Evolutionary conservation across 2,113 vertebrate genomes (phyloP).

Genomic region (Alosa alosa): DNA sequence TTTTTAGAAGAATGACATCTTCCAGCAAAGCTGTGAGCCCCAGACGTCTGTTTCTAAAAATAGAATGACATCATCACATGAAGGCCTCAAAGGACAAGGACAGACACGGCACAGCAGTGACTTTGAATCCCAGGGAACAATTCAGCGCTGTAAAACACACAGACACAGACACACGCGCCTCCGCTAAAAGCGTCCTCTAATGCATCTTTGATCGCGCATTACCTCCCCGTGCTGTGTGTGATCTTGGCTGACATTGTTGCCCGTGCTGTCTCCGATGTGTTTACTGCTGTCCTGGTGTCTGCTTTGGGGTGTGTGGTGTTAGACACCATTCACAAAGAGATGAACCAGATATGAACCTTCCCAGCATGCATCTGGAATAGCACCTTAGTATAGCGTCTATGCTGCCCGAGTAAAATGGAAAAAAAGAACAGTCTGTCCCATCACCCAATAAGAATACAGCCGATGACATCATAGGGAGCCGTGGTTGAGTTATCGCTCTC

Average conservation of each 20-base stretch:
- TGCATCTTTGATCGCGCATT: constrained; percentile 2
- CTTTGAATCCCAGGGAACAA: constrained; percentile 4
- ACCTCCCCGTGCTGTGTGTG: constrained; percentile 1
- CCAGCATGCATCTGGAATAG: background rate
- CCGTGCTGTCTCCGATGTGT: background rate
- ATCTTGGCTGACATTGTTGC: background rate
- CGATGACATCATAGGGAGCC: background rate
- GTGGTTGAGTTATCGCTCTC: background rate
- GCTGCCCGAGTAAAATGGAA: background rate
- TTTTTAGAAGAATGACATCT: background rate
- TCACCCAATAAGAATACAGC: background rate
- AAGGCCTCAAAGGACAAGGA: background rate
- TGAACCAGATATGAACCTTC: background rate
- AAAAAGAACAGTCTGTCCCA: background rate
- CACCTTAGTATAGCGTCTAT: background rate
- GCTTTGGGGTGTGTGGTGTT: background rate
- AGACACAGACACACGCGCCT: background rate
- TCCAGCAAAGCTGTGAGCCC: background rate
- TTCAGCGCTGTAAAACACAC: background rate
- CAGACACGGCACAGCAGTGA: background rate
- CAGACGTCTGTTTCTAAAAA: background rate
- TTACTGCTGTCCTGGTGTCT: background rate
- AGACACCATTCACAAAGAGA: background rate
- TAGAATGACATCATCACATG: constrained; percentile 14
- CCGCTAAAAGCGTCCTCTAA: background rate